Percentiles rank a stretch among this genome's conserved stretches.
phyloP scores from a whole-genome alignment of 2,113 vertebrate genomes.

The Carlito syrichta region DNA sequence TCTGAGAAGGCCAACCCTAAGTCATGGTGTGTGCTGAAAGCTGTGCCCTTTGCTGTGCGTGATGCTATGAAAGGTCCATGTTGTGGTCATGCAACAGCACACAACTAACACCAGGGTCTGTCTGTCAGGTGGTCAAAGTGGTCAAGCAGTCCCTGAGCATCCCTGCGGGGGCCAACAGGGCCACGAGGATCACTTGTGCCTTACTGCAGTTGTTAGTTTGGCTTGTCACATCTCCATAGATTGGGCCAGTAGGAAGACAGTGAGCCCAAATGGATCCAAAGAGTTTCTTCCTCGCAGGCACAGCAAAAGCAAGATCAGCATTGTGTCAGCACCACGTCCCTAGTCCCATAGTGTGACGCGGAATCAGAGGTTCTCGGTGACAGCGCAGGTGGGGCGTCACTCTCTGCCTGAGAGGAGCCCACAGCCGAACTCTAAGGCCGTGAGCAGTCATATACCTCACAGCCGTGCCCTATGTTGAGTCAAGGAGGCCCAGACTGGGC shows the following conservation, averaged over 20 bases:
- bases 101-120: too few species aligned
- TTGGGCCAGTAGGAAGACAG: not conserved
- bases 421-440: too few species aligned
- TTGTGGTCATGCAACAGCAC: too few species aligned
- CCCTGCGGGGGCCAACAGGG: not conserved
- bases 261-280: not conserved
- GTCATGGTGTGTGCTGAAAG: not conserved
- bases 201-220: not conserved
- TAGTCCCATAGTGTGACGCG: too few species aligned
- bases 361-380: too few species aligned
- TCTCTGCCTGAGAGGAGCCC: too few species aligned
- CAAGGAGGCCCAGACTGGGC: too few species aligned
- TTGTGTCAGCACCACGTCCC: too few species aligned
- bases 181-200: not conserved
- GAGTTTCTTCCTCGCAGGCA: not conserved
- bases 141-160: not conserved
- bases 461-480: too few species aligned
- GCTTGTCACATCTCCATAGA: not conserved
- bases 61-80: not conserved
- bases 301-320: not conserved
- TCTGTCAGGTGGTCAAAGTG: too few species aligned
- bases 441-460: too few species aligned
- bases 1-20: not conserved
- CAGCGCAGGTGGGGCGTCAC: too few species aligned
- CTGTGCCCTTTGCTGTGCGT: not conserved